Base-by-base conservation (phyloP, 1,140 invertebrate species). In the Drosophila orosa region DNA sequence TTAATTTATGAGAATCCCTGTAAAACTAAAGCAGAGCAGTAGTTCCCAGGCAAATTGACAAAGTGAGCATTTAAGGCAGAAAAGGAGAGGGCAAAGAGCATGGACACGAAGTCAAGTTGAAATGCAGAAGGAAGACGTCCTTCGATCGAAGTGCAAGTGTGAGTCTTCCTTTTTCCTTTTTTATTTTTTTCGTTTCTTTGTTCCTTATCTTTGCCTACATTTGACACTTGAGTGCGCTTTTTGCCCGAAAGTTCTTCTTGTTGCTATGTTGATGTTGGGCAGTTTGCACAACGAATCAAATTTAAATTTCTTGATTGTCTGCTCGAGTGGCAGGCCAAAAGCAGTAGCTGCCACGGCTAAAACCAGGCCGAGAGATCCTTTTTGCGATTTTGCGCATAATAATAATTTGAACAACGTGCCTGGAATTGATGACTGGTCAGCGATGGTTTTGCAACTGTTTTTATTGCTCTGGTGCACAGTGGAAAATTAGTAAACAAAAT, bases 281-380 rank as follows among this genome's bases (percentile, higher is more conserved):
- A 89, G 82, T 86, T 86, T 89, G 84, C 84, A 66, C 80, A 84
- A 80, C 84, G 84, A 89, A 89, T 89, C 80, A 89, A 89, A 89
- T 89, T 89, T 89, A 89, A 89, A 89, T 89, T 89, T 89, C 85
- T 89, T 90, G 84, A 89, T 89, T 89, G 84, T 89, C 84, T 80
- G 74, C 76, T 89, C 80, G 80, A 89, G 84, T 89, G 84, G 84
- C 84, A 80, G 84, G 57, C 58, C 80, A 66, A 75, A 61, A 60
- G 74, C 74, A 77, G 68, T 73, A 71, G 59, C 75, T 74, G 50
- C 69, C 44, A 27, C 48, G 22, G 47, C 31, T 45, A 29, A 29
- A 29, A 35, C 42, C 54, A 31, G 24, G n/a, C 33, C 33, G 63
- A 45, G 66, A 84, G 84, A 89, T 89, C 84, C 84, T 87, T 89